Base-by-base conservation (phyloP, 2,888 invertebrate species). In the Strigamia maritima region DNA sequence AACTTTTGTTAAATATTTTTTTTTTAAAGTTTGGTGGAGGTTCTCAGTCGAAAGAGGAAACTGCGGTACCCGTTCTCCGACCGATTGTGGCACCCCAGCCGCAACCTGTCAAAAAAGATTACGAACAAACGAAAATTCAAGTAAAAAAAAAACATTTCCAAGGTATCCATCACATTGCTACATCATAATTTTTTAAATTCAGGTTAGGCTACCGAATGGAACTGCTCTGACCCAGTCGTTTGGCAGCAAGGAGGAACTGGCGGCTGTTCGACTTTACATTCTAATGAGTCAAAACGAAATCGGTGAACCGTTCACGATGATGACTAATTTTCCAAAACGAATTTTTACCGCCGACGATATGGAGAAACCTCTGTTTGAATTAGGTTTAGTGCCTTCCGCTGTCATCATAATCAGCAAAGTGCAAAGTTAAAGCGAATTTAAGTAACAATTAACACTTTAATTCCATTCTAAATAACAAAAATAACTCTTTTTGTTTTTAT, bases 281-380 rank as follows among this genome's bases (percentile, higher is more conserved):
- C 92, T 95, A 88, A 89, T 96, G 88, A 92, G 97, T 84, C 89
- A 94, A 78, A 90, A 91, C 65, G 92, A 93, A 83, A 89, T 90
- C 12, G 79, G 79, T 7, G 89, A 87, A 74, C 87, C 89, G 6
- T 96, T 97, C 87, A 91, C 91, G 79, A 87, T 98, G 82, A 95
- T 97, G 92, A 97, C 95, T 2, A 92, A 90, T 84, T 98, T 95
- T 87, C 97, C 98, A 8, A 92, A 91, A 84, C 94, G 93, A 87
- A 90, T 95, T 78, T 98, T 96, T 85, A 88, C 90, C 0, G 89
- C 88, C 14, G 95, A 95, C 2, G 97, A 98, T 85, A 97, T 94
- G 87, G 93, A 94, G 80, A 93, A 92, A 84, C 94, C 97, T 0
- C 87, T 98, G 82, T 92, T 92, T 82, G 89, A 90, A 81, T 88